phyloP scores from a whole-genome alignment of 2,797 vertebrate genomes.

The Ctenosaura bakeri region DNA sequence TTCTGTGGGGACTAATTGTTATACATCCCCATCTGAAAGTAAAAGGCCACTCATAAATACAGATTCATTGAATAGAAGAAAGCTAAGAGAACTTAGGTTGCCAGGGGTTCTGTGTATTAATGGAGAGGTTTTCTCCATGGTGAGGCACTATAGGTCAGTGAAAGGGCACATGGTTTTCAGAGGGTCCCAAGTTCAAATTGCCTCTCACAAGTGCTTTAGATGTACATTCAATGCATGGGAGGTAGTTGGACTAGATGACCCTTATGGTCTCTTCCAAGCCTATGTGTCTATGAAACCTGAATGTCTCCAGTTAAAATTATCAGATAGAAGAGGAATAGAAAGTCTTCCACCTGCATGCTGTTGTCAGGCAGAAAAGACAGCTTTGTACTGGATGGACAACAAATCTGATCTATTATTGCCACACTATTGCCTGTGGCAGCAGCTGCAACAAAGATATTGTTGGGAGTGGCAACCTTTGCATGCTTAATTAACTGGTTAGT shows the following conservation, averaged over 20 bases:
- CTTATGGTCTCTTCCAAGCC: no score
- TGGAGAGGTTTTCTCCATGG: background rate
- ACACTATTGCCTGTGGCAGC: background rate
- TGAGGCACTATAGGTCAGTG: background rate
- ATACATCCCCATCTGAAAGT: slow-evolving; percentile 66
- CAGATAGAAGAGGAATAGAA: background rate
- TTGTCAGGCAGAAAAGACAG: background rate
- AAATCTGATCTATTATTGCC: background rate
- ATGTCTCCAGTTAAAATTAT: background rate
- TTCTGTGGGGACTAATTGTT: slow-evolving; percentile 73
- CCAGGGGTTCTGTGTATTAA: background rate
- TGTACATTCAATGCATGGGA: no score
- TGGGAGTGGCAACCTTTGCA: no score
- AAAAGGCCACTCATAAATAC: slow-evolving; percentile 61
- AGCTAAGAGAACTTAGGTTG: slow-evolving; percentile 58
- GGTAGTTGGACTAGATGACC: background rate
- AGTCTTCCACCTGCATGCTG: background rate
- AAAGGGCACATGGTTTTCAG: background rate
- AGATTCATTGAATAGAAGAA: slow-evolving; percentile 62
- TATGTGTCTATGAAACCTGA: background rate
- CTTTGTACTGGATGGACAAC: background rate
- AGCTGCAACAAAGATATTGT: background rate
- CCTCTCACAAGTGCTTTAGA: no score
- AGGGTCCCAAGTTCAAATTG: background rate
- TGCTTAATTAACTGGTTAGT: no score